Conservation (phyloP, 2,797 vertebrate genomes). For the Sebastes kiyomatsui region DNA sequence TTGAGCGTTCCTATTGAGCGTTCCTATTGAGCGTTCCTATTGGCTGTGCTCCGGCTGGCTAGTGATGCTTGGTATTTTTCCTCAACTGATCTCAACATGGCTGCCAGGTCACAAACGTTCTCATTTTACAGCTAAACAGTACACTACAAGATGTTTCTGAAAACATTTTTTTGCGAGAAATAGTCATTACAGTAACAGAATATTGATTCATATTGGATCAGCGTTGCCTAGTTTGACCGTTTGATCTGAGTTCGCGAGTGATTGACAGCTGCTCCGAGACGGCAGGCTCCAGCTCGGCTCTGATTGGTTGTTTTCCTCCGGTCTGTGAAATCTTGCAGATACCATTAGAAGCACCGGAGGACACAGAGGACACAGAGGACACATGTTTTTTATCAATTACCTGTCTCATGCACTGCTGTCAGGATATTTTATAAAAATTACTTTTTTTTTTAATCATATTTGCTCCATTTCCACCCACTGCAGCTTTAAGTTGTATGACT, state of each 20-base stretch:
- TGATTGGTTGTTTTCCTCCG: neutral
- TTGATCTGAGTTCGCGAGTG: accelerated
- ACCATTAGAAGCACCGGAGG: neutral
- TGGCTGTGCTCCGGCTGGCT: too few species aligned
- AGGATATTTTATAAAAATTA: neutral
- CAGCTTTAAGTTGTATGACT: neutral
- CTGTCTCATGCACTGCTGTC: neutral
- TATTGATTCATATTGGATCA: neutral
- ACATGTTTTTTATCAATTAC: neutral
- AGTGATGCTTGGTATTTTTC: too few species aligned
- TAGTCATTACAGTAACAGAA: neutral
- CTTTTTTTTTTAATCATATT: neutral
- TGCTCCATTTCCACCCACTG: neutral
- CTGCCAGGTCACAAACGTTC: neutral
- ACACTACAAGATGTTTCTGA: neutral
- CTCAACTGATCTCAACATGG: too few species aligned
- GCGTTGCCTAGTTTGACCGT: neutral
- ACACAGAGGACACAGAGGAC: too few species aligned
- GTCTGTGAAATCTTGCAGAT: neutral
- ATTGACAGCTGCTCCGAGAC: neutral
- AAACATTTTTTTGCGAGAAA: neutral
- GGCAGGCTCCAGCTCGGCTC: neutral
- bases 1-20: too few species aligned
- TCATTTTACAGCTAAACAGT: neutral
- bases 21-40: too few species aligned